Base-by-base conservation (phyloP, 1,140 invertebrate genomes). In the Coenobita brevimanus region DNA sequence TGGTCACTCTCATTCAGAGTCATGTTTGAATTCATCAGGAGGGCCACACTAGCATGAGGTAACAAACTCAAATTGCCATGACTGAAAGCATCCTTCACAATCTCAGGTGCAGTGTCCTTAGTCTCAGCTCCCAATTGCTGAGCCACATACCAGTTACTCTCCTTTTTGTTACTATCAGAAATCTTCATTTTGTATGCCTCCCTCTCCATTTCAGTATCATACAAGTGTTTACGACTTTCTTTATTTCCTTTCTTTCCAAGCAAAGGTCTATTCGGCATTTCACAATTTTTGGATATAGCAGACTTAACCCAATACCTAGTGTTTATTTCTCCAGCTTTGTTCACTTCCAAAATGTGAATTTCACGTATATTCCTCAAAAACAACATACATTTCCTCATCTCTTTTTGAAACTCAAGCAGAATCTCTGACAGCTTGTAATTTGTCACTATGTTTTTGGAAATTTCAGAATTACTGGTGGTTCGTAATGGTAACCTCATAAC, bases 401-500 rank as follows among this genome's bases (percentile, higher is more conserved):
- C 67, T 33, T 3, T 15, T 15, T 75, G 1, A 69, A 83, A 83
- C 50, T 83, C 82, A 24, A 73, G 27, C 50, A 83, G 38, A 13
- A 71, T 73, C 10, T 30, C 38, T 17, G 30, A 10, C 1, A 83
- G 27, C 15, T 71, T 24, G 0, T 33, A 36, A 21, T 21, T 33
- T 43, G 24, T 69, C 4, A 73, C 3, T 6, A 36, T 33, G n/a
- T 82, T 46, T 1, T 73, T 43, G 1, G 82, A 73, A 36, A 83
- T 83, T 1, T 73, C 41, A 3, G 82, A 83, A 27, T 60, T 43
- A 30, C 54, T 24, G 3, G 2, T 6, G 4, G 50, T 71, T 17
- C 82, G 41, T n/a, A 83, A 38, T 27, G 82, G 82, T 30, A 83
- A 64, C 30, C 82, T 71, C 27, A 83, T 73, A 50, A 83, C n/a